These are phyloP conservation scores for Drosophila cardini DNA, from an alignment of 1,140 invertebrate genomes.

Conservation along the genomic window DNA sequence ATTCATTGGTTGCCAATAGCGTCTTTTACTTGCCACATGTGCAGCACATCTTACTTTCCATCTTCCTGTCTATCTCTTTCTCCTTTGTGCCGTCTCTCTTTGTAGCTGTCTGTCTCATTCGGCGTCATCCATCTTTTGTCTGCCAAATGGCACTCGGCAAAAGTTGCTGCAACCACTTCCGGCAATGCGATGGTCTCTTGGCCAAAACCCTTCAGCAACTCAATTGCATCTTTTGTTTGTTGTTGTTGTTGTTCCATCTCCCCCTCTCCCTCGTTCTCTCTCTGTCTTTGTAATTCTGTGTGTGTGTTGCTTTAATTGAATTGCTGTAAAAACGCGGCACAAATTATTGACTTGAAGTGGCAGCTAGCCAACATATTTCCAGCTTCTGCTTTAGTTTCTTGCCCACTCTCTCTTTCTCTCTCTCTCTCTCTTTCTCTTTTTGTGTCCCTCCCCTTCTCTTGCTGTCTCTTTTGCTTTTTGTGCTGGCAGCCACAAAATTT, in stretches of 20 bases:
- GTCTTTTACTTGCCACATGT: conserved; percentile 23
- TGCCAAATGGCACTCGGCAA: conserved; percentile 61
- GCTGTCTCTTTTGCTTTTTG: conserved; percentile 9
- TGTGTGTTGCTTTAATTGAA: conserved; percentile 55
- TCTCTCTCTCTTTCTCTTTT: neutral
- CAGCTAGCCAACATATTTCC: conserved; percentile 49
- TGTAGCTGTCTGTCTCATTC: conserved; percentile 9
- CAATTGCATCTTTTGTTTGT: conserved; percentile 56
- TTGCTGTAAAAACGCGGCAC: conserved; percentile 60
- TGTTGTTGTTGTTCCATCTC: conserved; percentile 7
- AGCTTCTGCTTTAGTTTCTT: neutral
- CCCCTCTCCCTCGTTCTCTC: neutral
- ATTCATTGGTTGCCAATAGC: conserved; percentile 32
- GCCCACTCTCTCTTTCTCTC: neutral
- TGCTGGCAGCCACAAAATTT: conserved; percentile 43
- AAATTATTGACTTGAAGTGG: conserved; percentile 51
- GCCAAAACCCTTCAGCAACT: conserved; percentile 47
- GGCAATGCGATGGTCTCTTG: conserved; percentile 47
- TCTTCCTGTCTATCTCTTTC: neutral
- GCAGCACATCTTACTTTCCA: neutral
- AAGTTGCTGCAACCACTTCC: conserved; percentile 64
- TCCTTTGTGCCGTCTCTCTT: neutral
- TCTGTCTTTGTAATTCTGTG: conserved; percentile 3
- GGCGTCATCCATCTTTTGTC: conserved; percentile 13
- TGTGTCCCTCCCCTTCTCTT: neutral